Evolutionary conservation across 2,113 vertebrate species (phyloP).

Genomic region (Lipophrys pholis): DNA sequence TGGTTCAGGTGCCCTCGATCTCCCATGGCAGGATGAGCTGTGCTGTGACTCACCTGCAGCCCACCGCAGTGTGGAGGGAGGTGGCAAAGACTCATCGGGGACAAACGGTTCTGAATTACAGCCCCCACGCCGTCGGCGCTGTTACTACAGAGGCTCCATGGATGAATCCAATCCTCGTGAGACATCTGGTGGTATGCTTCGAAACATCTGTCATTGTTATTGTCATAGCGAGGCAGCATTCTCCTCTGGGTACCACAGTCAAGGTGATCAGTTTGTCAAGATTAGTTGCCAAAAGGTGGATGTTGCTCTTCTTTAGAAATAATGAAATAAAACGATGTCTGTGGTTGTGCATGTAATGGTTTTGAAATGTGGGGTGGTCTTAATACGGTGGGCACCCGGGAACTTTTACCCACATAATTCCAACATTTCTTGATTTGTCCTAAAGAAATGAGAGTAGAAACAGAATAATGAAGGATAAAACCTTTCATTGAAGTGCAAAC

Average conservation of each 20-base stretch:
- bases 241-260: too few relatives aligned
- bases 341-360: too few relatives aligned
- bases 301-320: neutral
- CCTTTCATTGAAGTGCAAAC: too few relatives aligned
- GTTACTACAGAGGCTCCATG: conserved; percentile 49
- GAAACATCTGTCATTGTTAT: neutral
- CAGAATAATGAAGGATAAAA: too few relatives aligned
- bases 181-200: conserved; percentile 38
- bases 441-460: too few relatives aligned
- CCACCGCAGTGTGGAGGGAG: conserved; percentile 1
- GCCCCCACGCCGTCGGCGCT: conserved; percentile 34
- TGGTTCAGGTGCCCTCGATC: conserved; percentile 20
- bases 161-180: neutral
- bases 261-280: neutral
- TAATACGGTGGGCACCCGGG: too few relatives aligned
- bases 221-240: neutral
- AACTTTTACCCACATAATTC: too few relatives aligned
- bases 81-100: neutral
- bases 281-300: too few relatives aligned
- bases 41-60: conserved; percentile 76
- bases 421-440: too few relatives aligned
- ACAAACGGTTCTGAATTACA: conserved; percentile 39
- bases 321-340: too few relatives aligned
- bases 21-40: conserved; percentile 77
- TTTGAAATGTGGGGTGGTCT: too few relatives aligned